Conservation (phyloP, 64 coral and sea anemone species). For the Stichodactyla mertensii region DNA sequence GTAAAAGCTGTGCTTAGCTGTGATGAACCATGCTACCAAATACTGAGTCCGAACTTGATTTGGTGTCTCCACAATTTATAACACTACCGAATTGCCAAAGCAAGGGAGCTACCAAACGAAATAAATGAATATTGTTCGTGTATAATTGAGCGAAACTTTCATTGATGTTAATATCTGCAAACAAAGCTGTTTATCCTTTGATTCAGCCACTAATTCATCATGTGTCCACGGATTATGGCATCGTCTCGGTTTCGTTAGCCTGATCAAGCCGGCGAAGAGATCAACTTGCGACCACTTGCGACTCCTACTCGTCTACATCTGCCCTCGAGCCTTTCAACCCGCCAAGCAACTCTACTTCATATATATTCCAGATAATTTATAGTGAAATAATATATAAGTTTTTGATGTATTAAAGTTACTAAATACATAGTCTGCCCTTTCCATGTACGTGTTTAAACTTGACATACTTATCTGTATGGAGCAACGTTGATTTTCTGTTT, state of each 20-base stretch:
- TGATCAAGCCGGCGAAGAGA: not conserved
- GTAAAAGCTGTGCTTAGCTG: too few species aligned
- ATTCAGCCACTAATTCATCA: not conserved
- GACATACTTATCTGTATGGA: slow-evolving; percentile 10
- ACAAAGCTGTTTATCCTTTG: not conserved
- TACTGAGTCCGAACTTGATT: not conserved
- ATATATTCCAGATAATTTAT: not conserved
- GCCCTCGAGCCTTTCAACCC: not conserved
- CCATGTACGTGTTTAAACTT: not conserved
- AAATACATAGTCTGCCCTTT: not conserved
- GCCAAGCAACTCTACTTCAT: not conserved
- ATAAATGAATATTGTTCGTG: not conserved
- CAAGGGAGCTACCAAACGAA: not conserved
- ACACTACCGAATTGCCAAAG: not conserved
- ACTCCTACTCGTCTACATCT: not conserved
- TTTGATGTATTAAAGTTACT: not conserved
- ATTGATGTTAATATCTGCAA: not conserved
- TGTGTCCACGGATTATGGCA: not conserved
- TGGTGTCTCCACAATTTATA: not conserved
- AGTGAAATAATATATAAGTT: not conserved
- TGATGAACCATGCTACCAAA: too few species aligned
- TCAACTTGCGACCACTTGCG: not conserved
- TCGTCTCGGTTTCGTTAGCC: too few species aligned
- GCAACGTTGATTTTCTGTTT: not conserved
- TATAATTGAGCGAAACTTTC: not conserved